Conservation (phyloP, 92 coral and sea anemone species). For the Palythoa grandiflora region DNA sequence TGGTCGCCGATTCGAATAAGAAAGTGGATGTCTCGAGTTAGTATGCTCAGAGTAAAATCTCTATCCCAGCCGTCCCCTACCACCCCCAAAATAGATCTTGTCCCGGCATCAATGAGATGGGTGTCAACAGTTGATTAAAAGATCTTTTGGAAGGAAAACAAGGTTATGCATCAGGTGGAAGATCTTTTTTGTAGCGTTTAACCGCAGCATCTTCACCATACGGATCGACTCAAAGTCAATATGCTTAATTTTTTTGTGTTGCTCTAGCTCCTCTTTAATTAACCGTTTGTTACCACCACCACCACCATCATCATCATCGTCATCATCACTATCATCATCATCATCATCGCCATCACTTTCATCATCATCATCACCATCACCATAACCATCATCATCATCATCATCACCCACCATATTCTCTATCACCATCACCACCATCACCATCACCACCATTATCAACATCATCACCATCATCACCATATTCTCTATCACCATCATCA, state of each 20-base stretch:
- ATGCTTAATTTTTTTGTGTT: background rate
- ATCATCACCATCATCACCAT: background rate
- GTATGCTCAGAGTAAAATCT: background rate
- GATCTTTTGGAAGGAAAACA: too few species aligned
- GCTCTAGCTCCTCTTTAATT: background rate
- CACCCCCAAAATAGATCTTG: too few species aligned
- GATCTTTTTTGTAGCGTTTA: too few species aligned
- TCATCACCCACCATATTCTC: background rate
- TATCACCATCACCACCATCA: background rate
- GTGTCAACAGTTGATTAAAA: too few species aligned
- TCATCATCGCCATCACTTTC: background rate
- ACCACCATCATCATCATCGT: background rate
- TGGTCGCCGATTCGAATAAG: slow-evolving; percentile 10
- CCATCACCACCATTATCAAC: background rate
- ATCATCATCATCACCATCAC: background rate
- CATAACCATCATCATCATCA: background rate
- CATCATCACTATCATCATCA: background rate
- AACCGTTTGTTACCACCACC: background rate
- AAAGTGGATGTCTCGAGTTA: background rate
- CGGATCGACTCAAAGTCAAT: background rate
- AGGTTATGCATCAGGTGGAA: too few species aligned
- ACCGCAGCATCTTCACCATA: background rate
- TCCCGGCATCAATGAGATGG: too few species aligned
- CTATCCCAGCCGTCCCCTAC: too few species aligned
- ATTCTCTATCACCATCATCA: background rate